Evolutionary conservation across 2,113 vertebrate species (phyloP), one percentile per base, ranked within the genome.

Genomic region (Callopanchax toddi): DNA sequence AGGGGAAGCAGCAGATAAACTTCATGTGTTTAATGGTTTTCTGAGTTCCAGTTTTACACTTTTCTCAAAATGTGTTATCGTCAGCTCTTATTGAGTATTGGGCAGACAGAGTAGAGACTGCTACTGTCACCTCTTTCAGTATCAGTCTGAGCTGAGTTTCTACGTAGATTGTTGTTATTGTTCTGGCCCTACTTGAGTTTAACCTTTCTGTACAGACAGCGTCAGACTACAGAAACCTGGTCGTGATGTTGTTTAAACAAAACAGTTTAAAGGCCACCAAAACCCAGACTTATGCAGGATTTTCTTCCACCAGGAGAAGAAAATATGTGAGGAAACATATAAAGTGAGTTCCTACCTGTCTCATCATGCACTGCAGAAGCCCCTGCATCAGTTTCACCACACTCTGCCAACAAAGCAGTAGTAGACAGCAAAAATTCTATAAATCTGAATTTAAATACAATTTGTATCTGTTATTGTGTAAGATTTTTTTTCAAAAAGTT

Each of bases 351-450:
- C 68, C 78, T 92, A 98, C 97, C 96, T 99, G 97, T 91, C 97
- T 93, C 94, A 99, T 97, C 97, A 99, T 99, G 86, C 97, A 98
- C 67, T 97, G 97, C 16, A 99, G 87, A 40, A 99, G 95, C 3
- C 97, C 97, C 42, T 97, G 93, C 97, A 99, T 99, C 86, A 99
- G 91, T 83, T 99, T 99, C 76, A 99, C 97, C 60, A 99, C 97
- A 2, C 95, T 98, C 97, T 99, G 93, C 7, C 60, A 65, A 48
- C 16, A 39, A 34, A 71, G 4, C 23, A 52, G 52, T 11, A 46
- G n/a, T 10, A 29, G 17, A 17, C 7, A 20, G n/a, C 42, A 17
- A 20, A 20, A 20, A 11, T n/a, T 42, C 16, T 6, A 3, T 13
- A 16, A 5, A 17, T 40, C 37, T 16, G 37, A 40, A 40, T 2